Conservation (phyloP, 2,888 invertebrate genomes). For the Hoplodrina blanda region DNA sequence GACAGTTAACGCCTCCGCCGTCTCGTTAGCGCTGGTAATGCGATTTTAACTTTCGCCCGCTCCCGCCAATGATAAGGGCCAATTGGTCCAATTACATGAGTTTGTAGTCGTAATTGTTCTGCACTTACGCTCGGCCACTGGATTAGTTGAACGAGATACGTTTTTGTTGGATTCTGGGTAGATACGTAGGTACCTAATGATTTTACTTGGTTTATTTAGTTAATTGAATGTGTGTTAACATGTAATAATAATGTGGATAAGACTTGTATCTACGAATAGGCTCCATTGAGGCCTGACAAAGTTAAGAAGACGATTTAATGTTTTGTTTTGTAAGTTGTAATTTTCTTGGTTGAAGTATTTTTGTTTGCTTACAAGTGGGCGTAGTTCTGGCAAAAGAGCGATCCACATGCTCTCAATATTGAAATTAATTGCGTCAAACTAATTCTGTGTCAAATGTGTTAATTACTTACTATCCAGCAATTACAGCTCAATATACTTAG, state of each 20-base stretch:
- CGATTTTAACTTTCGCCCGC: constrained; percentile 77
- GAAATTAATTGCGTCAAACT: too few species aligned
- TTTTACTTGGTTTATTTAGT: constrained; percentile 24
- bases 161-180: constrained; percentile 28
- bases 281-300: constrained; percentile 22
- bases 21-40: constrained; percentile 80
- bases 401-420: too few species aligned
- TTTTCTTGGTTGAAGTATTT: neutral
- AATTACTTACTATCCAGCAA: too few species aligned
- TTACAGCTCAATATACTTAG: too few species aligned
- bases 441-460: too few species aligned
- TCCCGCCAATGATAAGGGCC: constrained; percentile 75
- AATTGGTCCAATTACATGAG: constrained; percentile 76
- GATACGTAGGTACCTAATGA: constrained; percentile 1
- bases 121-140: constrained; percentile 58
- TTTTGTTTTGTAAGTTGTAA: constrained; percentile 7
- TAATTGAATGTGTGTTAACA: constrained; percentile 26
- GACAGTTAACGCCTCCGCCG: constrained; percentile 69
- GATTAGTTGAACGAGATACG: constrained; percentile 60
- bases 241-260: constrained; percentile 29
- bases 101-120: constrained; percentile 74
- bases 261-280: neutral
- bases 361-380: too few species aligned
- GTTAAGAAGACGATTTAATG: neutral
- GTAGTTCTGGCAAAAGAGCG: too few species aligned